Percentiles rank a stretch among this genome's conserved stretches.
phyloP scores from a whole-genome alignment of 2,113 vertebrate species.

The Datnioides undecimradiatus region DNA sequence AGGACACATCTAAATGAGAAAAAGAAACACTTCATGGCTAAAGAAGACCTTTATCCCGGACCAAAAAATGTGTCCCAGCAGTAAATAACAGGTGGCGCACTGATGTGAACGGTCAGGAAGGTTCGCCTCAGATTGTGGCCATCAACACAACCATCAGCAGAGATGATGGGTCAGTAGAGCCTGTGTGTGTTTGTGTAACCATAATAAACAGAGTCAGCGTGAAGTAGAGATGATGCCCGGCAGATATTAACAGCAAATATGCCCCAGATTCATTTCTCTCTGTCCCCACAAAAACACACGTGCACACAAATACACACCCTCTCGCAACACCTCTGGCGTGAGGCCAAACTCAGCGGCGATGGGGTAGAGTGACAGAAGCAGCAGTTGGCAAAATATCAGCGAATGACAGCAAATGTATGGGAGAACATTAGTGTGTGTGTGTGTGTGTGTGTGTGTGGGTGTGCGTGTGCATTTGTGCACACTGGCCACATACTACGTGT shows the following conservation, averaged over 20 bases:
- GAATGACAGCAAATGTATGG: constrained; percentile 29
- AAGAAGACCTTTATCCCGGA: constrained; percentile 4
- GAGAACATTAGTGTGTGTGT: constrained; percentile 29
- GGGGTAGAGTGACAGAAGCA: constrained; percentile 61
- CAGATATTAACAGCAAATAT: constrained; percentile 63
- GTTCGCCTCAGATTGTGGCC: constrained; percentile 29
- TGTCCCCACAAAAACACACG: constrained; percentile 6
- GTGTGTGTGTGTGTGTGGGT: constrained; percentile 9
- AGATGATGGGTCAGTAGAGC: constrained; percentile 48
- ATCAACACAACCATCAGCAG: constrained; percentile 35
- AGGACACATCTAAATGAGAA: constrained; percentile 25
- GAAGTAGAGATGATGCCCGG: constrained; percentile 45
- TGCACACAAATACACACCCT: background rate
- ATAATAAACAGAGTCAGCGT: constrained; percentile 58
- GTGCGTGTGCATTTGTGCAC: constrained; percentile 16
- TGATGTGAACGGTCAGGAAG: constrained; percentile 11
- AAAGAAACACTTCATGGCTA: background rate
- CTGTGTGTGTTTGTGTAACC: constrained; percentile 32
- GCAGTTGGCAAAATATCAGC: constrained; percentile 60
- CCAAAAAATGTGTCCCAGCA: background rate
- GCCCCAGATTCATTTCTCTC: constrained; percentile 51
- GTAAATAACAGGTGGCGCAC: background rate
- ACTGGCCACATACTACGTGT: constrained; percentile 10
- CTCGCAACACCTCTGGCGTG: constrained; percentile 34
- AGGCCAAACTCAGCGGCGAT: constrained; percentile 55